Evolutionary conservation across 2,888 invertebrate species (phyloP), one percentile per base, ranked within the genome.

Genomic region (Melitaea athalia): DNA sequence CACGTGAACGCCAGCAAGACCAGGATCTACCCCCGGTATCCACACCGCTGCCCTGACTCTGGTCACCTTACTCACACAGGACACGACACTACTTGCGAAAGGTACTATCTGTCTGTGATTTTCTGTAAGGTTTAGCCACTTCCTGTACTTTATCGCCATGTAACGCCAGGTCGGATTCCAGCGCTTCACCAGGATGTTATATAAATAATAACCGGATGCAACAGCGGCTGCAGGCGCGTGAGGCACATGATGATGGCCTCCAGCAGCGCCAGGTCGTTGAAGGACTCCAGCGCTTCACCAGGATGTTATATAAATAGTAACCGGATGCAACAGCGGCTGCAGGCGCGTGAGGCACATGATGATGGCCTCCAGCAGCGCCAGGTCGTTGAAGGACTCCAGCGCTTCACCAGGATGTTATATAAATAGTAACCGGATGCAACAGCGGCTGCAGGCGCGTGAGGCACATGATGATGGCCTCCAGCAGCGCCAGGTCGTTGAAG

Each of bases 231-330:
- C 42, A 99, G 92, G 77, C 99, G 93, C 0, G 99, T 99, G 75
- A 99, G 92, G 82, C 99, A 98, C 97, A 99, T 98, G 15, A 99
- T 97, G 64, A 99, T 94, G 0, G 99, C 98, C 83, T 99, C 99
- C 45, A 99, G 95, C 24, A 99, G 89, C 0, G 96, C 95, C 47
- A 97, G 95, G 82, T 99, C 99, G 11, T n/a, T n/a, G n/a, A n/a
- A n/a, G n/a, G 98, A 98, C 83, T 99, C 99, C 69, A 99, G 85
- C 0, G 99, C 98, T 99, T 99, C 24, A 99, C 98, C 66, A 99
- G 92, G 77, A 99, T 98, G 63, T n/a, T n/a, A n/a, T n/a, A n/a
- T n/a, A n/a, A n/a, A n/a, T 5, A 6, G 6, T 33, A 84, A 97
- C 97, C 72, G 97, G 96, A 80, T 97, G 94, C 45, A 99, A 88